Conservation (phyloP, 2,113 vertebrate genomes). For the Seriola dumerili region DNA sequence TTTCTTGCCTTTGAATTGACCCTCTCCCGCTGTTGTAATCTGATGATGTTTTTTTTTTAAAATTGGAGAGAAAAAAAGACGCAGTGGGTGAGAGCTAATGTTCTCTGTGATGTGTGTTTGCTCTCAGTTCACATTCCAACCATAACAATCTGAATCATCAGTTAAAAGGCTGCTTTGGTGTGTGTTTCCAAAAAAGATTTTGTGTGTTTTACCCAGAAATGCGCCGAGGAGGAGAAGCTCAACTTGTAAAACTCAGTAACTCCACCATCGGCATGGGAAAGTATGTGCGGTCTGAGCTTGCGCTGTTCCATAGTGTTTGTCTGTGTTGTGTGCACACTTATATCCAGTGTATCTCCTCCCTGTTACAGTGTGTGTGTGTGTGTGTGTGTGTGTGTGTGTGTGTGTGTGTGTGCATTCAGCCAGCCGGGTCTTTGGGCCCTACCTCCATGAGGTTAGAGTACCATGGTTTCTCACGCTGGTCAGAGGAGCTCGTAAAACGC, state of each 20-base stretch:
- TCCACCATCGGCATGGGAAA: constrained; percentile 71
- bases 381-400: constrained; percentile 6
- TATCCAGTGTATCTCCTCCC: neutral
- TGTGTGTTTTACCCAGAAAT: constrained; percentile 64
- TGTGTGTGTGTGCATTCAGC: constrained; percentile 5
- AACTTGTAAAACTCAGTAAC: constrained; percentile 68
- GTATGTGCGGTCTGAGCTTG: constrained; percentile 65
- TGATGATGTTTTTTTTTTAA: constrained; percentile 56
- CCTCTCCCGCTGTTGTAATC: constrained; percentile 61
- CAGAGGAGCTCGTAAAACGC: constrained; percentile 68
- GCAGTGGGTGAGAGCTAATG: constrained; percentile 61
- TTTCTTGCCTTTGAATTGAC: constrained; percentile 58
- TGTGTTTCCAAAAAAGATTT: constrained; percentile 69
- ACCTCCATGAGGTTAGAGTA: constrained; percentile 56
- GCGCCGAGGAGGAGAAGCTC: constrained; percentile 59
- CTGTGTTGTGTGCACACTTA: constrained; percentile 8
- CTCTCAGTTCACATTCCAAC: constrained; percentile 78
- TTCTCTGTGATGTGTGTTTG: constrained; percentile 76
- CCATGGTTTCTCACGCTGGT: constrained; percentile 78
- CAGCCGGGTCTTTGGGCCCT: constrained; percentile 34
- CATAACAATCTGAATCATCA: constrained; percentile 77
- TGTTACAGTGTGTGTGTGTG: neutral
- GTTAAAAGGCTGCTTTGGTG: constrained; percentile 71
- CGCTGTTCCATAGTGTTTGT: constrained; percentile 22
- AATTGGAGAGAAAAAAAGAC: constrained; percentile 38